Evolutionary conservation across 2,888 invertebrate genomes (phyloP), one percentile per base, ranked within the genome.

Genomic region (Heteromyza rotundicornis): DNA sequence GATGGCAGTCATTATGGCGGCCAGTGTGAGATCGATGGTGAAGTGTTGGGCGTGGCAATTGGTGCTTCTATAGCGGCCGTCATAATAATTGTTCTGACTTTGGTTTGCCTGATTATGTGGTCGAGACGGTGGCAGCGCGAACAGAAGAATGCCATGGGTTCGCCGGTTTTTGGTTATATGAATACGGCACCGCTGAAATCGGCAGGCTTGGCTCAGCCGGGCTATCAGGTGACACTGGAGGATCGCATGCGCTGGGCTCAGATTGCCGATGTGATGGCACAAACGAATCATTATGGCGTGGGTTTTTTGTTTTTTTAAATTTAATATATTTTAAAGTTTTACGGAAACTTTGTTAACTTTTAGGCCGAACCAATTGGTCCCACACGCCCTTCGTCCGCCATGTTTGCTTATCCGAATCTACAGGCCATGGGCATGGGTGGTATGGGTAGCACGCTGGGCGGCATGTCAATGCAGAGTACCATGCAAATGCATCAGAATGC

Each of bases 41-140:
- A 95, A 84, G 95, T 96, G 54, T 85, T 96, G 19, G 95, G 93
- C 0, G 95, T 95, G 22, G 94, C 95, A 0, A 91, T 95, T 58
- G 95, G 95, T 16, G 95, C 95, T 0, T 94, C 94, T 0, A 89
- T 95, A 0, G 92, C 92, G 0, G 96, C 96, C 1, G 88, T 95
- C 1, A 88, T 95, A 44, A 95, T 96, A 68, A 96, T 96, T 66
- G 90, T 92, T 0, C 83, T 95, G 57, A 96, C 96, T 0, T 84
- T 96, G 10, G 90, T 93, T 0, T 94, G 94, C 67, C 86, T 96
- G 14, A 89, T 95, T 69, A 92, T 94, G 86, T 96, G 95, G 96
- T 95, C 95, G 70, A 92, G 95, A 52, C 89, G 92, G 70, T 96
- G 95, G 95, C 94, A 92, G 54, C 87, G 92, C 2, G 94, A 95